Conservation (phyloP, 37 sponge, comb jelly and placozoan genomes). For the Halisarca cf. caerulea region DNA sequence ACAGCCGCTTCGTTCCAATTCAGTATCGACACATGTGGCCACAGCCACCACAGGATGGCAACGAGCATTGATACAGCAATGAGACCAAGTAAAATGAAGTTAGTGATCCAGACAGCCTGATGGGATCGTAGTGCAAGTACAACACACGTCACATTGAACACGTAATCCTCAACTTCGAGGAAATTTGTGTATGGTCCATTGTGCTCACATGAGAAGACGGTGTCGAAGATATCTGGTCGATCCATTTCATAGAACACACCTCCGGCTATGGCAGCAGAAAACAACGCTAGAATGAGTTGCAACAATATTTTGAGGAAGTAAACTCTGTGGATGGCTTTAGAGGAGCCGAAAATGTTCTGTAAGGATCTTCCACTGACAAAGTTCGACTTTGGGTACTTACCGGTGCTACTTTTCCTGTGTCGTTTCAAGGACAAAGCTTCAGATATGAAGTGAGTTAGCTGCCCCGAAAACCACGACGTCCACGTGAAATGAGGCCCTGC, state of each 20-base stretch:
- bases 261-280: not conserved
- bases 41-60: not conserved
- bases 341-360: not conserved
- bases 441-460: not conserved
- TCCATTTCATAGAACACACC: too few species aligned
- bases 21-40: not conserved
- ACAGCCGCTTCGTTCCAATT: not conserved
- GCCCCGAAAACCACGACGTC: not conserved
- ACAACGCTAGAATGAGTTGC: not conserved
- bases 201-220: not conserved
- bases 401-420: not conserved
- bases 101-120: slow-evolving; percentile 10
- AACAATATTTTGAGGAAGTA: not conserved
- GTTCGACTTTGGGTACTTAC: not conserved
- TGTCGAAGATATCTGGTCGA: not conserved
- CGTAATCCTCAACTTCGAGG: too few species aligned
- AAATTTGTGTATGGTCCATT: too few species aligned
- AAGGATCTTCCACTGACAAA: not conserved
- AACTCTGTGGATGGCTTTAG: not conserved
- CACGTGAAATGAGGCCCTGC: not conserved
- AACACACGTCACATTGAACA: not conserved
- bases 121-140: not conserved
- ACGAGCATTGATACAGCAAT: not conserved
- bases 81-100: not conserved
- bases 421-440: not conserved